Conservation (phyloP, 2,888 invertebrate species). For the Miltochrista miniata region DNA sequence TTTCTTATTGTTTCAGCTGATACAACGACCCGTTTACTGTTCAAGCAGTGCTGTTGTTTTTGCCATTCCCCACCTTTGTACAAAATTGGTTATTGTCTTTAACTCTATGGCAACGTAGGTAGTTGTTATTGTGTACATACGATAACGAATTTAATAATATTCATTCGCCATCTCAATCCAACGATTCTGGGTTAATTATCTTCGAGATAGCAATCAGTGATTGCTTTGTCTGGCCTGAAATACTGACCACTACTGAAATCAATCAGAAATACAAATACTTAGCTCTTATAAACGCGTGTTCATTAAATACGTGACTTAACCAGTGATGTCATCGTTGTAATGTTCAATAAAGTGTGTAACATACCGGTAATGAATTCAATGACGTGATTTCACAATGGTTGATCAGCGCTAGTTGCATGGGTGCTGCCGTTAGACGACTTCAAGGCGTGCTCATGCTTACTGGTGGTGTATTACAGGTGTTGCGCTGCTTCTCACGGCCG, state of each 20-base stretch:
- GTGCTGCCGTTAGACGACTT: constrained; percentile 50
- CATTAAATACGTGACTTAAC: background rate
- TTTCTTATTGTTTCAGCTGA: too few species aligned
- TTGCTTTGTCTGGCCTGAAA: background rate
- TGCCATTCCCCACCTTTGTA: too few species aligned
- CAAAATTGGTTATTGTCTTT: too few species aligned
- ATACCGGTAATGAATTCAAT: constrained; percentile 25
- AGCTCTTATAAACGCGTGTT: background rate
- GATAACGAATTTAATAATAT: too few species aligned
- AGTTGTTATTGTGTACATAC: too few species aligned
- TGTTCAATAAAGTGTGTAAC: constrained; percentile 16
- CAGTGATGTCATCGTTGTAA: constrained; percentile 6
- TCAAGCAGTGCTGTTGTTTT: too few species aligned
- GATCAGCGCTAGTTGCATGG: constrained; percentile 35
- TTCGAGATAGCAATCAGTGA: background rate
- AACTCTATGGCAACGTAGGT: too few species aligned
- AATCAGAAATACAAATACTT: background rate
- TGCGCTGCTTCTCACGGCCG: constrained; percentile 72
- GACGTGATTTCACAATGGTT: constrained; percentile 37
- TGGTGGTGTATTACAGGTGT: constrained; percentile 60
- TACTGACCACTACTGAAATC: background rate
- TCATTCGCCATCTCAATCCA: too few species aligned
- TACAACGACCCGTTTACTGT: too few species aligned
- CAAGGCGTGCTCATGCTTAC: constrained; percentile 49
- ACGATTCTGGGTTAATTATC: too few species aligned